Evolutionary conservation across 1,140 invertebrate genomes (phyloP).

Genomic region (Pachyrhynchus sulphureomaculatus): DNA sequence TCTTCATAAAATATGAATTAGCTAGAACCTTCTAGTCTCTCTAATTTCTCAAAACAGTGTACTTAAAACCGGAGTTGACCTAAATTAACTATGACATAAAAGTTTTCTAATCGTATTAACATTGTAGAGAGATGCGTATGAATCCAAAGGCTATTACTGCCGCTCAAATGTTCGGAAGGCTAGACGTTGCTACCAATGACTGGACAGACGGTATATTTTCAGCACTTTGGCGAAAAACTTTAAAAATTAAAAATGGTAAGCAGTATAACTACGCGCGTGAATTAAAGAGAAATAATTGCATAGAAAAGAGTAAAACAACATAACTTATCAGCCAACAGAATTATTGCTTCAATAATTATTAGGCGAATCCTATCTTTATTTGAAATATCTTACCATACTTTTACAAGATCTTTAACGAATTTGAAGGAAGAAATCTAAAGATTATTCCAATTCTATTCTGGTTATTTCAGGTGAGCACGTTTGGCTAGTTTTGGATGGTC

Average conservation of each 20-base stretch:
- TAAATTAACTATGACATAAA: neutral
- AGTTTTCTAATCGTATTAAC: neutral
- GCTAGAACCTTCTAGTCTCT: neutral
- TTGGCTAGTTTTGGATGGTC: constrained; percentile 93
- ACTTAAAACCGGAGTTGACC: neutral
- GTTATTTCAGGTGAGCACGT: constrained; percentile 67
- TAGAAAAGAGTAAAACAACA: too few relatives aligned
- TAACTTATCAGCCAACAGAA: too few relatives aligned
- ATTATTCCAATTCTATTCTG: too few relatives aligned
- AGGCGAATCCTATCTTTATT: too few relatives aligned
- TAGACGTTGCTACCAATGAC: constrained; percentile 96
- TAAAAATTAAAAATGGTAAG: constrained; percentile 75
- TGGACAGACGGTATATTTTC: constrained; percentile 99
- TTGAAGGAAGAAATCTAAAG: too few relatives aligned
- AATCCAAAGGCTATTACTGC: constrained; percentile 97
- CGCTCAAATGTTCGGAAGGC: constrained; percentile 94
- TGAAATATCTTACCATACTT: too few relatives aligned
- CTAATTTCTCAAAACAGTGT: neutral
- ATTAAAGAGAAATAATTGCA: neutral
- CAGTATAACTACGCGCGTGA: neutral
- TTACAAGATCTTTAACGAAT: too few relatives aligned
- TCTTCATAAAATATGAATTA: neutral
- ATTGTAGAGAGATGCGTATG: constrained; percentile 92
- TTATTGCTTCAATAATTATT: too few relatives aligned
- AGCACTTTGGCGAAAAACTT: constrained; percentile 90